Evolutionary conservation across 1,140 invertebrate genomes (phyloP).

Genomic region (Harlomillsia oculata): DNA sequence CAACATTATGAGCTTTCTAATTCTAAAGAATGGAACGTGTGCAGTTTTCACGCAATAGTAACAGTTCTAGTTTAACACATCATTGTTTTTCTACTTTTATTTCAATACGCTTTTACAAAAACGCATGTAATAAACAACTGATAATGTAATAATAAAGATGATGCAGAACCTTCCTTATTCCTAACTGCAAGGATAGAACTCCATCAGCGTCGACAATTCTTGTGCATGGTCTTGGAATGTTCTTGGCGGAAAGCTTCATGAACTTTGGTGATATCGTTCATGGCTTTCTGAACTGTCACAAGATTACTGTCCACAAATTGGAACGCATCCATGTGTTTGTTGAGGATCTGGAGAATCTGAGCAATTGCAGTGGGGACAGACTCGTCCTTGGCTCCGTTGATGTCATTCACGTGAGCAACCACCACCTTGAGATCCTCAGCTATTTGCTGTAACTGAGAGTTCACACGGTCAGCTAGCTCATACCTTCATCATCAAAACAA

Average conservation of each 20-base stretch:
- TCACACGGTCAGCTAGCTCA: slow-evolving; percentile 75
- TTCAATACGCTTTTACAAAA: no score
- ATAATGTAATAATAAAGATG: no score
- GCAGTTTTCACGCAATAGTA: no score
- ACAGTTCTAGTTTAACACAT: no score
- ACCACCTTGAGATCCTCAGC: slow-evolving; percentile 89
- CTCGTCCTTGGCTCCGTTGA: slow-evolving; percentile 69
- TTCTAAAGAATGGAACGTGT: no score
- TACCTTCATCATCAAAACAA: slow-evolving; percentile 48
- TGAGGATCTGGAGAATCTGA: slow-evolving; percentile 84
- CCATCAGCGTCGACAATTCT: no score
- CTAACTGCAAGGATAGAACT: no score
- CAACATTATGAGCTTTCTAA: no score
- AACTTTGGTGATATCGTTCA: slow-evolving; percentile 72
- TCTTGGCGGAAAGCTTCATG: slow-evolving; percentile 67
- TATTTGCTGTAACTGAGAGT: slow-evolving; percentile 87
- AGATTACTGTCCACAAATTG: slow-evolving; percentile 82
- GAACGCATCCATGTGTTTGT: slow-evolving; percentile 91
- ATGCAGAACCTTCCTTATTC: no score
- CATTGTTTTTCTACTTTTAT: no score
- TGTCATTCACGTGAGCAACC: slow-evolving; percentile 85
- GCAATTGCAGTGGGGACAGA: slow-evolving; percentile 81
- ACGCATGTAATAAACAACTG: no score
- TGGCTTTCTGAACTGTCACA: slow-evolving; percentile 58
- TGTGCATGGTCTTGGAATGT: no score